Evolutionary conservation across 35 echinoderm and acorn worm genomes (phyloP), one percentile per base, ranked within the genome.

Genomic region (Ophioderma brevispina): DNA sequence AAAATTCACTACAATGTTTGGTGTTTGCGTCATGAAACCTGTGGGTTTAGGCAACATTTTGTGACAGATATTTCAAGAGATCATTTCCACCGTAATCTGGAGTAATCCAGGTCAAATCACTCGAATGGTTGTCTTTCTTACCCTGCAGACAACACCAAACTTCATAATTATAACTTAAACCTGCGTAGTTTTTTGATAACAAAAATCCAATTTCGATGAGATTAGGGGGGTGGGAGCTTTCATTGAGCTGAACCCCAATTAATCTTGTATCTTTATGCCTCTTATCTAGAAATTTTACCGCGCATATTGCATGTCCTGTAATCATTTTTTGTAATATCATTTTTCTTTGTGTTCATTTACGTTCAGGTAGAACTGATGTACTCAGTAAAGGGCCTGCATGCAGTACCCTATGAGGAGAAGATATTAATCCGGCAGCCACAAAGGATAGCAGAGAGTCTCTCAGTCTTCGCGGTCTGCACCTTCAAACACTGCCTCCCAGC

Each of bases 401-500:
- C n/a, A 30, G 59, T 70, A 70, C 59, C 59, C 59, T 25, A 25
- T 70, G 59, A 70, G 59, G 28, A 70, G 59, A 8, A 15, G 59
- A 70, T n/a, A n/a, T 70, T 25, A 70, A 15, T 25, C 59, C 10
- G 59, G 10, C 10, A 25, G 59, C 59, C 59, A 8, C n/a, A 25
- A 8, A 70, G 59, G 59, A 70, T 70, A 6, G 59, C 33, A 90
- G 77, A 46, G 56, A 38, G 23, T 64, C 41, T 37, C 37, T 96
- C 46, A 91, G 92, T 75, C 87, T 96, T 5, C 33, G 94, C 37
- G 94, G 94, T n/a, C 91, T 89, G 19, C 39, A 55, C 46, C 91
- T 96, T 18, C 46, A 38, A 76, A 31, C 42, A 6, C 52, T 91
- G 14, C 85, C 39, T 6, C 32, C 35, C 23, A 31, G 76, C 76